Evolutionary conservation across 2,113 vertebrate genomes (phyloP).

Genomic region (Callocephalon fimbriatum): DNA sequence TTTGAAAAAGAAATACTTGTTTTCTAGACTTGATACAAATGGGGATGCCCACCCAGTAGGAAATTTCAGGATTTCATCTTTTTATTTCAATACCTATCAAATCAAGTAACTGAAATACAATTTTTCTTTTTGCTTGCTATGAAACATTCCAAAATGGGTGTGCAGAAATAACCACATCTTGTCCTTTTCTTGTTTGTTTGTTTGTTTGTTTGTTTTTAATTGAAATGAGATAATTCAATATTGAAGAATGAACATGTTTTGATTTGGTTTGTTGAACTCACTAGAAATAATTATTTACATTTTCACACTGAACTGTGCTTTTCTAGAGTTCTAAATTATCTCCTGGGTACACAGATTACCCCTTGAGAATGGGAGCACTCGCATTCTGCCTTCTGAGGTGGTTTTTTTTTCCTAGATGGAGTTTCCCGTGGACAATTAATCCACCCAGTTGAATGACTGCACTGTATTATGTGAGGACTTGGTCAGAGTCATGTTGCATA

Average conservation of each 20-base stretch:
- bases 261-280: not conserved
- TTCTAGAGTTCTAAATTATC: not conserved
- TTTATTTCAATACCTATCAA: not conserved
- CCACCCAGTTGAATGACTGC: not conserved
- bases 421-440: not conserved
- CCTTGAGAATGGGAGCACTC: not conserved
- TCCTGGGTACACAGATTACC: not conserved
- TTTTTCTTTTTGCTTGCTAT: not conserved
- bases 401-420: not conserved
- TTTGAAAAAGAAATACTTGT: not conserved
- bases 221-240: not conserved
- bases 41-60: not conserved
- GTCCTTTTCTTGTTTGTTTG: not conserved
- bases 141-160: not conserved
- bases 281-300: not conserved
- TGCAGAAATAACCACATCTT: not conserved
- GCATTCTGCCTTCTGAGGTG: not conserved
- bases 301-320: not conserved
- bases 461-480: not conserved
- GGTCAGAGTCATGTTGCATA: not conserved
- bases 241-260: not conserved
- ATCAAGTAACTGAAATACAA: not conserved
- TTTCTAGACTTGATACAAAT: not conserved
- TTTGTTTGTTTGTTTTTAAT: not conserved
- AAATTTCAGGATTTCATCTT: not conserved